Evolutionary conservation across 2,888 invertebrate genomes (phyloP), one percentile per base, ranked within the genome.

Genomic region (Eucriotettix oculatus): DNA sequence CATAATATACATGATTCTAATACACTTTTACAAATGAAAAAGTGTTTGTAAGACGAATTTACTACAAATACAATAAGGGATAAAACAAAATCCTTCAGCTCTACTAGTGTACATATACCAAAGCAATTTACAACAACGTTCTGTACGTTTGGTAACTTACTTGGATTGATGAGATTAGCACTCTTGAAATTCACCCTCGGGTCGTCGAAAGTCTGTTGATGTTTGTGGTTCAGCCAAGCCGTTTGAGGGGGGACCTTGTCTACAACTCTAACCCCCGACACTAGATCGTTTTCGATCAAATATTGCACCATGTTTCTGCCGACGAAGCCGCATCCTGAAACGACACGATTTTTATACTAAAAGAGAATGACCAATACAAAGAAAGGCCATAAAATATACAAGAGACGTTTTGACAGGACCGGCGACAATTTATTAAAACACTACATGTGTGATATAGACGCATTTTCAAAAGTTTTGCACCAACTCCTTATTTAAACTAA

Each of bases 211-310:
- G 81, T 76, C 68, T 81, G 79, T 66, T 81, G 78, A 69, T 93
- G 93, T 62, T 75, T 74, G 1, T 79, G 74, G 73, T 90, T 92
- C 44, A 95, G 76, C 86, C 93, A 95, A 2, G 93, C 94, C 68
- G 91, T 86, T 74, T 90, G 90, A 1, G 94, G 94, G 57, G 93
- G 93, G 42, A 93, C 92, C 76, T 95, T 95, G 76, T 95, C 95
- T 61, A 90, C 90, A 56, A 92, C 83, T 66, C 88, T 82, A 64
- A 94, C 78, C 68, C 79, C 80, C 68, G 83, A 83, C 64, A 84
- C 86, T 68, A 90, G 74, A 68, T 88, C 82, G 74, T 90, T 86
- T 64, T 80, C 79, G 66, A 94, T 77, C 70, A 94, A 78, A 75
- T 87, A 87, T 63, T 85, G 81, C 63, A 92, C 86, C 67, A 94